phyloP scores from a whole-genome alignment of 2,888 invertebrate genomes.

The Drosophila atroscutellata region DNA sequence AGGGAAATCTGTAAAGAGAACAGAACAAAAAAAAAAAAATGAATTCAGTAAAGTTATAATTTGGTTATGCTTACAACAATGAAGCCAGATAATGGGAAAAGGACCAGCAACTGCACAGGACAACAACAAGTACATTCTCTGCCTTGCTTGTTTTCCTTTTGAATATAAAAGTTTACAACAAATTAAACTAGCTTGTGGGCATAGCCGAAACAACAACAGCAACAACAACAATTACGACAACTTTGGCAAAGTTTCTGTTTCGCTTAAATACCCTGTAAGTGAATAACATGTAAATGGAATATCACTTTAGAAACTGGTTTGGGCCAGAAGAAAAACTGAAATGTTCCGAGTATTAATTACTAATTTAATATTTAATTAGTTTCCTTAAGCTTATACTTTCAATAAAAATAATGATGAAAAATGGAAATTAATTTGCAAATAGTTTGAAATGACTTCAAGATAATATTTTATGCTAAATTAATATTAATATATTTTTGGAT shows the following conservation, averaged over 20 bases:
- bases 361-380: not conserved
- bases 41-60: slow-evolving; percentile 49
- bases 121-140: slow-evolving; percentile 37
- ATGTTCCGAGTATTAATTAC: not conserved
- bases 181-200: slow-evolving; percentile 75
- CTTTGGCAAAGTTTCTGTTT: slow-evolving; percentile 33
- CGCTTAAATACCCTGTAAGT: slow-evolving; percentile 35
- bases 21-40: slow-evolving; percentile 12
- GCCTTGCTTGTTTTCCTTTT: slow-evolving; percentile 58
- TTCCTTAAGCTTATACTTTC: not conserved
- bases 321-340: not conserved
- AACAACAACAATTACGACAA: slow-evolving; percentile 20
- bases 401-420: not conserved
- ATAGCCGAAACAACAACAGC: slow-evolving; percentile 37
- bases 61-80: slow-evolving; percentile 40
- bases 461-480: not conserved
- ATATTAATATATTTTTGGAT: not conserved
- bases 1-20: slow-evolving; percentile 57
- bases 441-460: not conserved
- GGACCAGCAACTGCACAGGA: slow-evolving; percentile 29
- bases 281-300: too few species aligned
- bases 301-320: not conserved
- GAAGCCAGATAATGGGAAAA: slow-evolving; percentile 20
- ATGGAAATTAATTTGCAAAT: not conserved
- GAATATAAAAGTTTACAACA: slow-evolving; percentile 74